These are phyloP conservation scores for Incurvaria masculella DNA, from an alignment of 2,888 invertebrate genomes.

Conservation along the genomic window DNA sequence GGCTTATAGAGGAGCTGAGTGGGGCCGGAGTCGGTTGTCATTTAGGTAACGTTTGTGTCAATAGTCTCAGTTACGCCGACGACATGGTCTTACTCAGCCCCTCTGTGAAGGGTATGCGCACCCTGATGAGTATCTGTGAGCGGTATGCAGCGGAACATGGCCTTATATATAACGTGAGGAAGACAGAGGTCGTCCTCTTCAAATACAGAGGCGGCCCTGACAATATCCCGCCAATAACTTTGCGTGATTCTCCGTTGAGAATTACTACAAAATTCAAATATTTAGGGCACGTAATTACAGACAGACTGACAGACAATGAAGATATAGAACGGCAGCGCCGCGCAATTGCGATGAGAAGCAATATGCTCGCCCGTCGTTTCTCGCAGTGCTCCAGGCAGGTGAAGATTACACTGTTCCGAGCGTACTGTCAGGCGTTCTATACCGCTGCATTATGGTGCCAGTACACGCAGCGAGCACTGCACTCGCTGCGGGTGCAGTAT, in stretches of 20 bases:
- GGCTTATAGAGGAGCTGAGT: no score
- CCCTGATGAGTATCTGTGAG: not conserved
- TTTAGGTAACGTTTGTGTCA: no score
- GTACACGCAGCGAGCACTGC: constrained; percentile 4
- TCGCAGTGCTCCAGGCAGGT: constrained; percentile 1
- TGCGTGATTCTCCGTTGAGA: not conserved
- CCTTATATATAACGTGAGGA: not conserved
- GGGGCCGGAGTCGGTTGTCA: no score
- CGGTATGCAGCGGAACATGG: not conserved
- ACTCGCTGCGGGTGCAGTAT: constrained; percentile 5
- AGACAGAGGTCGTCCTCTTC: not conserved
- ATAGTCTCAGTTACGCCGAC: no score
- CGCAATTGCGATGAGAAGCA: constrained; percentile 4
- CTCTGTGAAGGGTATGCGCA: no score
- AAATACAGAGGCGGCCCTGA: not conserved
- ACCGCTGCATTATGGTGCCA: constrained; percentile 3
- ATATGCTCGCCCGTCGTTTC: constrained; percentile 7
- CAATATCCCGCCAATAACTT: not conserved
- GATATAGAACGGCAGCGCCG: constrained; percentile 7
- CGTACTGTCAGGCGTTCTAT: constrained; percentile 5
- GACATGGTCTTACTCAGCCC: no score
- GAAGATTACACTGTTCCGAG: no score
- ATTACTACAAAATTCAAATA: constrained; percentile 3
- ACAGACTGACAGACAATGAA: constrained; percentile 1
- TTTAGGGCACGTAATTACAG: constrained; percentile 4